Base-by-base conservation (phyloP, 2,797 vertebrate species). In the Neomorphus geoffroyi region DNA sequence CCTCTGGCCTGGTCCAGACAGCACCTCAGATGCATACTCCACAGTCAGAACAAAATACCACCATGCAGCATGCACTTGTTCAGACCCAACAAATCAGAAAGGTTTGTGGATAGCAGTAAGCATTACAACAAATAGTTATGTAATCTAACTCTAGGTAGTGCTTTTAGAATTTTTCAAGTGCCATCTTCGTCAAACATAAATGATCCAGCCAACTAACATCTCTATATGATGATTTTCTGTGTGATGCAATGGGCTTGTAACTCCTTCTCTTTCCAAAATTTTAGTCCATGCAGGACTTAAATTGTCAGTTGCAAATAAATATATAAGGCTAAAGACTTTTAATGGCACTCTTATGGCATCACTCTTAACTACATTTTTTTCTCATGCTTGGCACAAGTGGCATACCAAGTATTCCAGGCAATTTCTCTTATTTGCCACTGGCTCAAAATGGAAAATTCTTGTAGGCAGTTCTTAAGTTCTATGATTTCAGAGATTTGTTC, bases 41-140 rank as follows among this genome's bases (percentile, higher is more conserved):
- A 65, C 88, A 95, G 90, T 96, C 98, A 96, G 98, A 98, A 93
- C 98, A 94, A 94, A 98, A 98, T 48, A 73, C 97, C 62, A 97
- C 98, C 90, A 93, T 95, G 7, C 98, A 98, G 57, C 98, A 98
- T 6, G 81, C 97, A 84, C 96, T 98, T 83, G 91, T 79, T 93
- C 98, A 98, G 93, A 97, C 95, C 53, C 98, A 97, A 70, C 98
- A 98, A 79, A 92, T 97, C 94, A 97, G 98, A 97, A 98, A 98
- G 98, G 99, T 99, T 92, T 97, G 98, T 97, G 96, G 85, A 67
- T 33, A 83, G 87, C 80, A 65, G 11, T 90, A 92, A 93, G 69
- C 81, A 61, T 70, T 62, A 71, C 35, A 32, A 81, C 64, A 74
- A 69, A 35, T 9, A 93, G 90, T 19, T 71, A 13, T 48, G 37